A percentile compares a stretch with the other conserved stretches of the same genome.
phyloP scores from a whole-genome alignment of 2,797 vertebrate genomes.

The Odontamblyopus rebecca region DNA sequence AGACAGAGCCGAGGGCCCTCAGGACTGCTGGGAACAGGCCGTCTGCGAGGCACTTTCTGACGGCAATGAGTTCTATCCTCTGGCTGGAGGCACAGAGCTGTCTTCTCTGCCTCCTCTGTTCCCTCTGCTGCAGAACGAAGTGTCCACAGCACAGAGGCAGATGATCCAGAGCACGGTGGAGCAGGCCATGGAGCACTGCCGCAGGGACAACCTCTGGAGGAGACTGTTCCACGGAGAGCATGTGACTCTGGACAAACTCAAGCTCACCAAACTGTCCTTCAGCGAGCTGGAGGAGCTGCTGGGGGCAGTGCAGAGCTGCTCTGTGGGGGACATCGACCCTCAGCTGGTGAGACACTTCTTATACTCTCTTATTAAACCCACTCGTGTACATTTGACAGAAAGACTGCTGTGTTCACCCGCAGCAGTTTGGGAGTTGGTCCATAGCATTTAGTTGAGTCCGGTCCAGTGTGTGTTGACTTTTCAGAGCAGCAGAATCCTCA shows the following conservation, averaged over 20 bases:
- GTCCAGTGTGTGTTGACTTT: background rate
- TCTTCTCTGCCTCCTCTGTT: conserved; percentile 84
- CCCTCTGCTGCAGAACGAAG: conserved; percentile 88
- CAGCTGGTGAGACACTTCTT: conserved; percentile 83
- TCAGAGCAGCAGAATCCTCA: no score
- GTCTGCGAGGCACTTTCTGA: conserved; percentile 40
- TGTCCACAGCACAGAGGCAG: conserved; percentile 81
- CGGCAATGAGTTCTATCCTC: conserved; percentile 75
- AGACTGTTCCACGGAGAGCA: conserved; percentile 95
- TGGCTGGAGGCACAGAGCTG: conserved; percentile 47
- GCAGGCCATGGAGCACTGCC: conserved; percentile 94
- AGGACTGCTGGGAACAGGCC: conserved; percentile 74
- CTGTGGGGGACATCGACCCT: conserved; percentile 91
- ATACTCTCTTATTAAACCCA: background rate
- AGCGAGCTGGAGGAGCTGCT: conserved; percentile 94
- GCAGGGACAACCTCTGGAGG: conserved; percentile 95
- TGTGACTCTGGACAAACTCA: conserved; percentile 89
- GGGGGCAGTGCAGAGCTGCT: conserved; percentile 89
- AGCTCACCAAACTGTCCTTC: conserved; percentile 89
- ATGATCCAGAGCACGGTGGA: conserved; percentile 89
- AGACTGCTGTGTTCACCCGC: background rate
- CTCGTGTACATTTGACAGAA: background rate
- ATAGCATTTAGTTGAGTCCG: background rate
- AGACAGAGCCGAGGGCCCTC: conserved; percentile 75
- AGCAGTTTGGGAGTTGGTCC: background rate